These are phyloP conservation scores for Muraenolepis orangiensis DNA, from an alignment of 2,797 vertebrate species.

Conservation along the genomic window DNA sequence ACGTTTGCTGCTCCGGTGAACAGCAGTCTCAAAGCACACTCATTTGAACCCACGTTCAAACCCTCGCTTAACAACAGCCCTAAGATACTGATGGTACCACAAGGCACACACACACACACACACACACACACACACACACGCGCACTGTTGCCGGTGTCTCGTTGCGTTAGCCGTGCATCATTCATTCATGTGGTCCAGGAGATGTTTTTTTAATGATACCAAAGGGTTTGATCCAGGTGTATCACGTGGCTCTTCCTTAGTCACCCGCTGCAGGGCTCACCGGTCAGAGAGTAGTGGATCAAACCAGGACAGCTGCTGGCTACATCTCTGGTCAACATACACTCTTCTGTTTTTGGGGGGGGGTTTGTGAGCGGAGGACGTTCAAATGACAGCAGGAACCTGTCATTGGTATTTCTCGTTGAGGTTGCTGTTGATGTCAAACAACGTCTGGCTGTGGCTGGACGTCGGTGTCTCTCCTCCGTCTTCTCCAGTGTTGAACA, in stretches of 20 bases:
- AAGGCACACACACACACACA: too few species aligned
- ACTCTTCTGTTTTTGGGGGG: too few species aligned
- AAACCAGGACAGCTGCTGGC: too few species aligned
- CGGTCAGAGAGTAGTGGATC: background rate
- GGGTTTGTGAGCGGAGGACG: background rate
- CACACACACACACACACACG: too few species aligned
- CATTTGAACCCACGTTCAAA: background rate
- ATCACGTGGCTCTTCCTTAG: background rate
- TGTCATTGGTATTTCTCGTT: background rate
- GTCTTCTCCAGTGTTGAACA: background rate
- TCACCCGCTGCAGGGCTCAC: too few species aligned
- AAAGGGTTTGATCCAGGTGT: background rate
- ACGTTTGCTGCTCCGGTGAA: background rate
- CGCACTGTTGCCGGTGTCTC: background rate
- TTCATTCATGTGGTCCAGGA: background rate
- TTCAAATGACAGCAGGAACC: background rate
- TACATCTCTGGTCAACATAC: too few species aligned
- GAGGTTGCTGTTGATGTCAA: background rate
- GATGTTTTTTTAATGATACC: conserved; percentile 1
- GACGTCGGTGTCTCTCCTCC: background rate
- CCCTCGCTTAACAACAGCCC: background rate
- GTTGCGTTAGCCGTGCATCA: background rate
- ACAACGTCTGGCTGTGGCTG: background rate
- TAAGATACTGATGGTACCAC: background rate
- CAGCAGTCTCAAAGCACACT: background rate